Conservation (phyloP, 1,140 invertebrate genomes). For the Bactericera cockerelli region DNA sequence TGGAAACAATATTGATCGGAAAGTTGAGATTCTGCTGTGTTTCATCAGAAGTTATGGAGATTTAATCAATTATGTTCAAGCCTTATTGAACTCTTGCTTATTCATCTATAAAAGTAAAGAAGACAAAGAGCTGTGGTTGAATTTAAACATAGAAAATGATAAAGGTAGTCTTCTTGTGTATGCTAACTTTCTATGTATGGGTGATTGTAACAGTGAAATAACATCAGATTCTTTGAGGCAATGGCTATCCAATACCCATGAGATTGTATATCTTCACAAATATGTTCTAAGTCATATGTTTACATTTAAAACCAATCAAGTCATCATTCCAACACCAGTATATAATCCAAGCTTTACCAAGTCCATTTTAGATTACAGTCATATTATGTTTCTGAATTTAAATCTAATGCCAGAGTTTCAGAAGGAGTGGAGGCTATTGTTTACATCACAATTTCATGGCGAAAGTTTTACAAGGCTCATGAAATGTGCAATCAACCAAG, state of each 20-base stretch:
- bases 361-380: background rate
- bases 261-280: background rate
- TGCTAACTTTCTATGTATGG: background rate
- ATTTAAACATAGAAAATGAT: background rate
- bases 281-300: background rate
- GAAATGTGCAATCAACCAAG: slow-evolving; percentile 51
- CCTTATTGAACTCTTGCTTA: background rate
- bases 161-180: background rate
- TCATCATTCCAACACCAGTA: background rate
- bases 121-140: background rate
- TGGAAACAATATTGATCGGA: background rate
- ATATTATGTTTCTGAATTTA: slow-evolving; percentile 53
- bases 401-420: slow-evolving; percentile 52
- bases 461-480: slow-evolving; percentile 69
- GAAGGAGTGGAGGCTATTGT: slow-evolving; percentile 64
- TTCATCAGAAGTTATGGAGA: background rate
- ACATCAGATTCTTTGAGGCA: background rate
- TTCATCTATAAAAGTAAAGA: slow-evolving; percentile 5
- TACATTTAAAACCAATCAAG: background rate
- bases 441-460: slow-evolving; percentile 64
- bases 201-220: background rate
- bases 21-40: background rate
- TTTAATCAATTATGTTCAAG: background rate
- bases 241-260: background rate
- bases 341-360: background rate